A percentile compares a stretch with the other conserved stretches of the same genome.
Conservation (phyloP, 2,888 invertebrate species). For the Baronia brevicornis region DNA sequence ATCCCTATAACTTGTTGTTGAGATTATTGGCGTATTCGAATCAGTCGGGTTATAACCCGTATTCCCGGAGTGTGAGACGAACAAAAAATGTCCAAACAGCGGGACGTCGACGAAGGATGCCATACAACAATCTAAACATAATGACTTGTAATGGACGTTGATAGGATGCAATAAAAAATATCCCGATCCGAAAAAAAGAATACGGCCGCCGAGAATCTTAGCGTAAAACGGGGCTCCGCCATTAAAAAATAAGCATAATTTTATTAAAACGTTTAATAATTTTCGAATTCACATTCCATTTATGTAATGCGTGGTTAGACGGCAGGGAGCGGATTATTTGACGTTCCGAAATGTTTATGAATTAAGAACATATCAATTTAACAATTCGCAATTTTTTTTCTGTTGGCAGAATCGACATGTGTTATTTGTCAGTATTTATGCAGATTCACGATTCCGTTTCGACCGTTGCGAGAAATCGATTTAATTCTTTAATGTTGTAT, state of each 20-base stretch:
- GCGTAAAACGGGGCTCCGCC: conserved; percentile 21
- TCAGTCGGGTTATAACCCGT: conserved; percentile 25
- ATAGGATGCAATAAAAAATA: conserved; percentile 29
- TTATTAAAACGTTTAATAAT: conserved; percentile 20
- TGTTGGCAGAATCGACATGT: conserved; percentile 30
- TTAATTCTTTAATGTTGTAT: conserved; percentile 15
- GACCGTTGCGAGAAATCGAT: conserved; percentile 27
- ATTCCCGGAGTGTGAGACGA: conserved; percentile 23
- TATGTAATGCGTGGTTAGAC: conserved; percentile 33
- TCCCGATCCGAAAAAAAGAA: conserved; percentile 11
- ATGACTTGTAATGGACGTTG: conserved; percentile 58
- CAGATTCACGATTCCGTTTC: conserved; percentile 22
- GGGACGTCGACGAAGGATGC: conserved; percentile 44
- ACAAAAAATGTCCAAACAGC: conserved; percentile 37
- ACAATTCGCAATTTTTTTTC: conserved; percentile 32
- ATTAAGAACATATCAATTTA: conserved; percentile 52
- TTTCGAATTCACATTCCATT: conserved; percentile 37
- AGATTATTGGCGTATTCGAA: conserved; percentile 19
- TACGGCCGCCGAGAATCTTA: conserved; percentile 13
- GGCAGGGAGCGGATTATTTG: conserved; percentile 31
- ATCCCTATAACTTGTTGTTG: conserved; percentile 20
- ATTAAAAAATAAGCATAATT: conserved; percentile 20
- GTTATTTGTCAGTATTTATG: conserved; percentile 31
- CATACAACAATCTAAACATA: conserved; percentile 54
- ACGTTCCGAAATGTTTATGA: conserved; percentile 41